These are phyloP conservation scores for Anisognathus igniventris DNA, from an alignment of 2,797 vertebrate genomes.

Conservation along the genomic window DNA sequence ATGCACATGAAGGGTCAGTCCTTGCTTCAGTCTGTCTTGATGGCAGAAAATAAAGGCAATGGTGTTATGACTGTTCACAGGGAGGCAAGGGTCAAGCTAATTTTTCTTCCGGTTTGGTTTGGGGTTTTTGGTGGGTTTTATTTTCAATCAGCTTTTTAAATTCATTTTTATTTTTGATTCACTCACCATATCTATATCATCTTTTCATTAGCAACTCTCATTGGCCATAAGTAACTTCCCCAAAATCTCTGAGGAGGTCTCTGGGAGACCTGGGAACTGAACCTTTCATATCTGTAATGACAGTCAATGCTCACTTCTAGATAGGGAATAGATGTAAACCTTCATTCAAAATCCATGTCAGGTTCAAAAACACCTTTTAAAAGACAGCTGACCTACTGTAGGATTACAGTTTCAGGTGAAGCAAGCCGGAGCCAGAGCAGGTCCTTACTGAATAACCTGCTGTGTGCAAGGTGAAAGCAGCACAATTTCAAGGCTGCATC, in stretches of 20 bases:
- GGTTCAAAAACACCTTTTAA: constrained; percentile 43
- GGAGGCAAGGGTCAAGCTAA: background rate
- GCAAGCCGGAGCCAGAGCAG: background rate
- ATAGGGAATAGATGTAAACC: constrained; percentile 8
- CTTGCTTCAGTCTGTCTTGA: background rate
- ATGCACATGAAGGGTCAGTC: background rate
- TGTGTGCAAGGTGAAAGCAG: constrained; percentile 44
- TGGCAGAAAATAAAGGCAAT: background rate
- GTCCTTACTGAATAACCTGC: constrained; percentile 41
- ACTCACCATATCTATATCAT: background rate
- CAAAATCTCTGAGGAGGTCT: background rate
- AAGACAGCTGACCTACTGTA: constrained; percentile 24
- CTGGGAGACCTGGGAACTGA: background rate
- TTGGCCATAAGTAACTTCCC: background rate
- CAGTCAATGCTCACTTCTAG: background rate
- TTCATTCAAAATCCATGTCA: constrained; percentile 35
- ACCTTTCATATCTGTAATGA: background rate
- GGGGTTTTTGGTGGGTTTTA: background rate
- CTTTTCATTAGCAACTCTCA: background rate
- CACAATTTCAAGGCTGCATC: constrained; percentile 11
- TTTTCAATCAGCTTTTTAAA: background rate
- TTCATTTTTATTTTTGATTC: background rate
- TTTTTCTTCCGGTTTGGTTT: background rate
- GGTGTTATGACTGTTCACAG: background rate
- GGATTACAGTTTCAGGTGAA: constrained; percentile 29